Conservation (phyloP, 2,797 vertebrate species). For the Parauchenoglanis ngamensis region DNA sequence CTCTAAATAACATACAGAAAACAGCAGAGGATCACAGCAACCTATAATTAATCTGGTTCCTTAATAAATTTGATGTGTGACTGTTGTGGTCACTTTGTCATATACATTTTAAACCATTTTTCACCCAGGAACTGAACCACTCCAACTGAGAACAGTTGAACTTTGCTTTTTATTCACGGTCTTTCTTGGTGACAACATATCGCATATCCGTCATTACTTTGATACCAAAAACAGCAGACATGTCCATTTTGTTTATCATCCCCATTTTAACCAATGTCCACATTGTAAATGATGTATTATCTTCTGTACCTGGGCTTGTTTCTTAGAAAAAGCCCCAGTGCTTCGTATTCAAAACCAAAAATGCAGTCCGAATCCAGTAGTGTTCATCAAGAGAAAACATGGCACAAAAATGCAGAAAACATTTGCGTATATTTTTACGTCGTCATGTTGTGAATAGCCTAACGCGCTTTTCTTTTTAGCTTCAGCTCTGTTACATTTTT, state of each 20-base stretch:
- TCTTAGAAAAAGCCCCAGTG: slow-evolving; percentile 82
- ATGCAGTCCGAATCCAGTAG: slow-evolving; percentile 84
- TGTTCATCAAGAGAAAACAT: slow-evolving; percentile 83
- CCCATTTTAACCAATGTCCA: slow-evolving; percentile 85
- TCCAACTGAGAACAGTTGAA: slow-evolving; percentile 66
- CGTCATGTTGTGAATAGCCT: slow-evolving; percentile 70
- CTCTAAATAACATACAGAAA: neutral
- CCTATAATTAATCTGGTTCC: neutral
- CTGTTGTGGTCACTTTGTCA: slow-evolving; percentile 19
- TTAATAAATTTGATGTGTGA: slow-evolving; percentile 13
- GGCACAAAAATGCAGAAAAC: slow-evolving; percentile 82
- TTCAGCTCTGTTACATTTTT: slow-evolving; percentile 76
- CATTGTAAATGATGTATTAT: slow-evolving; percentile 84
- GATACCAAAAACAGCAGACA: slow-evolving; percentile 85
- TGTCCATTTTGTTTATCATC: slow-evolving; percentile 69
- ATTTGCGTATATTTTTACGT: slow-evolving; percentile 74
- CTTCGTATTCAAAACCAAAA: slow-evolving; percentile 86
- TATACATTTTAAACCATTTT: slow-evolving; percentile 26
- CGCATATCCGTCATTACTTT: slow-evolving; percentile 81
- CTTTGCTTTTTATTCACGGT: slow-evolving; percentile 49
- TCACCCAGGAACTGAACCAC: slow-evolving; percentile 51
- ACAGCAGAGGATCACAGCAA: neutral
- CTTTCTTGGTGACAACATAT: slow-evolving; percentile 62
- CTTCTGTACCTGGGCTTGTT: slow-evolving; percentile 81
- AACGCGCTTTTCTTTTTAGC: slow-evolving; percentile 67